These are phyloP conservation scores for Anoplolepis gracilipes DNA, from an alignment of 1,140 invertebrate species.

Conservation along the genomic window DNA sequence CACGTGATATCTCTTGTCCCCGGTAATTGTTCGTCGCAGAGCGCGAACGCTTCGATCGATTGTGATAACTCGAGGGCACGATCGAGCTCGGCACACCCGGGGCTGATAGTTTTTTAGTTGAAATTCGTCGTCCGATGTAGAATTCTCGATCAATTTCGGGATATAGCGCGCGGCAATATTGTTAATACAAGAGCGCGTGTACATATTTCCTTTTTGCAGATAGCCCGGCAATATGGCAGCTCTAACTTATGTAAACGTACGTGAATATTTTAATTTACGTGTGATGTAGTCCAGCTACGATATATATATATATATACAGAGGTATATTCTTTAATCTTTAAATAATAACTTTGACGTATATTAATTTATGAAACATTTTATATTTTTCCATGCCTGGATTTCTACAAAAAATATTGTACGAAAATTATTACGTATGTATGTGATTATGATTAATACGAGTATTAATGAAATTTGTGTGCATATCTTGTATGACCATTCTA, in stretches of 20 bases:
- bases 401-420: neutral
- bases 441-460: too few relatives aligned
- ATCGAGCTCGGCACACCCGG: constrained; percentile 16
- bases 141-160: constrained; percentile 54
- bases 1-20: constrained; percentile 31
- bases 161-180: constrained; percentile 43
- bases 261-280: constrained; percentile 54
- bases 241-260: constrained; percentile 57
- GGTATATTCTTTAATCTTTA: neutral
- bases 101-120: constrained; percentile 32
- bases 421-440: too few relatives aligned
- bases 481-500: too few relatives aligned
- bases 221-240: constrained; percentile 23
- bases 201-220: constrained; percentile 44
- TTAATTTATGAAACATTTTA: constrained; percentile 40
- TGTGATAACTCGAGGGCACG: constrained; percentile 48
- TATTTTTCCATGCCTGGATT: neutral
- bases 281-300: constrained; percentile 3
- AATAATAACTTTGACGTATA: constrained; percentile 41
- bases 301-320: too few relatives aligned
- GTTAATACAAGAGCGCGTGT: constrained; percentile 49
- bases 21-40: constrained; percentile 34
- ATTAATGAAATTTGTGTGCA: too few relatives aligned
- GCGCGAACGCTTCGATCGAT: constrained; percentile 27
- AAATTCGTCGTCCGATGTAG: constrained; percentile 31